phyloP scores from a whole-genome alignment of 2,888 invertebrate species.

The Nephrocerus scutellatus region DNA sequence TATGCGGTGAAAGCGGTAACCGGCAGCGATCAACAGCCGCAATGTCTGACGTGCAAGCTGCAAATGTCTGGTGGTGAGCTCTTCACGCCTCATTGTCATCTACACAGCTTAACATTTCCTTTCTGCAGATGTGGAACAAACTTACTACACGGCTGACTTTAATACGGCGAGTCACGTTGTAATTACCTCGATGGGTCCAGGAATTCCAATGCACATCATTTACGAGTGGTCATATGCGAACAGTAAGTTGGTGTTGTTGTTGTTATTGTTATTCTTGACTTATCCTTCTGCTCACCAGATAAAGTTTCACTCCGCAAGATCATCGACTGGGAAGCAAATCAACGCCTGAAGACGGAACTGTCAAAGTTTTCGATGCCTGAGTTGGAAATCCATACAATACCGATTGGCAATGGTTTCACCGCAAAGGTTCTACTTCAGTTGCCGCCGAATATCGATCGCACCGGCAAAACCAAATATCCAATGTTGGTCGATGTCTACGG shows the following conservation, averaged over 20 bases:
- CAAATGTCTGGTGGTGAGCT: conserved; percentile 32
- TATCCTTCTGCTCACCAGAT: conserved; percentile 24
- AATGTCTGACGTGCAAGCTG: conserved; percentile 70
- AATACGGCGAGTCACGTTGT: conserved; percentile 65
- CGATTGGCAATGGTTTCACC: conserved; percentile 56
- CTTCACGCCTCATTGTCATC: not conserved
- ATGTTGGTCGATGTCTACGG: conserved; percentile 84
- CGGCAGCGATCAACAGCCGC: conserved; percentile 44
- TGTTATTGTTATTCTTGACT: not conserved
- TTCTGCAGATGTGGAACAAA: conserved; percentile 33
- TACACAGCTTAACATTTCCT: not conserved
- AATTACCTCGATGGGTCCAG: conserved; percentile 77
- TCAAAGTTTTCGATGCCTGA: conserved; percentile 52
- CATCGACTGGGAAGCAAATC: conserved; percentile 63
- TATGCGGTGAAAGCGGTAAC: conserved; percentile 59
- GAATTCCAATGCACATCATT: conserved; percentile 65
- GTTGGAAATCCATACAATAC: conserved; percentile 56
- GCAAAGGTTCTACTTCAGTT: conserved; percentile 70
- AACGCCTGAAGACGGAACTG: conserved; percentile 50
- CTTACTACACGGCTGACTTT: conserved; percentile 54
- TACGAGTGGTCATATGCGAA: conserved; percentile 45
- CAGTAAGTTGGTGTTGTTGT: conserved; percentile 27
- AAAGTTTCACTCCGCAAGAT: conserved; percentile 34
- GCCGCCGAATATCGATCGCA: conserved; percentile 63
- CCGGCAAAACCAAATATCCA: conserved; percentile 65